These are phyloP conservation scores for Apodemus sylvaticus DNA, from an alignment of 2,113 vertebrate genomes.

Conservation along the genomic window DNA sequence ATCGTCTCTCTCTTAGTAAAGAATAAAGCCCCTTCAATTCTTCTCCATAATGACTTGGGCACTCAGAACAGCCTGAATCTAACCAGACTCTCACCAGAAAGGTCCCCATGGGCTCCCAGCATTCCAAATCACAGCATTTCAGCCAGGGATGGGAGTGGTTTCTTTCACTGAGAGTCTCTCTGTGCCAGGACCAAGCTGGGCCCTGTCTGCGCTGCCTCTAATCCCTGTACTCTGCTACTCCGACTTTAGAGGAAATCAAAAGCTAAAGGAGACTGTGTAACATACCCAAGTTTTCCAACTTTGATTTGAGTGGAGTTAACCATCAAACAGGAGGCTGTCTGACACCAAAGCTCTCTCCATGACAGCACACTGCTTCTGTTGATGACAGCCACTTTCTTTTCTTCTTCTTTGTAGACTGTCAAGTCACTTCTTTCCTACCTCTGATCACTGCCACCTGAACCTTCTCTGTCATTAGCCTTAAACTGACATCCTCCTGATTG, in stretches of 20 bases:
- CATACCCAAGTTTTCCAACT: neutral
- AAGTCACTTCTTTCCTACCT: neutral
- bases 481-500: neutral
- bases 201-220: neutral
- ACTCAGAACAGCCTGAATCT: slow-evolving; percentile 5
- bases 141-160: neutral
- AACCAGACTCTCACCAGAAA: neutral
- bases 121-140: neutral
- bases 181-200: neutral
- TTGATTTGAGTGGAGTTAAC: neutral
- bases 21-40: neutral
- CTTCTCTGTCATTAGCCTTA: neutral
- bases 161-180: neutral
- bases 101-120: slow-evolving; percentile 1
- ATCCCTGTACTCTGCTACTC: neutral
- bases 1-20: slow-evolving; percentile 23
- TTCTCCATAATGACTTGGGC: neutral
- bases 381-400: neutral
- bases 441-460: neutral
- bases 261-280: neutral
- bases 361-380: neutral
- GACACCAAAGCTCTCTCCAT: neutral
- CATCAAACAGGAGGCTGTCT: neutral
- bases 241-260: neutral
- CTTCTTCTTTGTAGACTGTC: neutral